Conservation (phyloP, 2,797 vertebrate species). For the Delichon dasypus region DNA sequence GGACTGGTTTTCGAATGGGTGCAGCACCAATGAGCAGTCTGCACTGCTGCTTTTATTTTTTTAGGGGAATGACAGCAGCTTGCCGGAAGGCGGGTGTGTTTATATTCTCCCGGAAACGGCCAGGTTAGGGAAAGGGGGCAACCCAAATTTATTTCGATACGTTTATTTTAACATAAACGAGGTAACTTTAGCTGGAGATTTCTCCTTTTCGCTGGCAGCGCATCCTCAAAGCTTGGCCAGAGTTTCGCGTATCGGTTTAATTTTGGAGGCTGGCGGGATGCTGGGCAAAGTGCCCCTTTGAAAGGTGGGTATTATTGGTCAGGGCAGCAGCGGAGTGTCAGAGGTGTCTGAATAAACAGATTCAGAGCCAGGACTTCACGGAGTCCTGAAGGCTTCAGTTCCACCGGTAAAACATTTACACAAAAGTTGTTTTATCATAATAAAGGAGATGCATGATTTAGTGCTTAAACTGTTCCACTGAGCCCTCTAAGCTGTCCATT, state of each 20-base stretch:
- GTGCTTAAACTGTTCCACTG: slow-evolving; percentile 29
- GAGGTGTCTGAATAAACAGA: neutral
- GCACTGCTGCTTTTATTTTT: no score
- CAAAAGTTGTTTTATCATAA: slow-evolving; percentile 47
- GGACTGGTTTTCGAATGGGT: neutral
- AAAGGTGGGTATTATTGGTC: slow-evolving; percentile 23
- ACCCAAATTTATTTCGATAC: neutral
- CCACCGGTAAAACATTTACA: slow-evolving; percentile 28
- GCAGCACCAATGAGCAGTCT: neutral
- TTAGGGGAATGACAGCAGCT: neutral
- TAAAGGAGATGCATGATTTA: slow-evolving; percentile 58
- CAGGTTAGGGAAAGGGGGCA: neutral
- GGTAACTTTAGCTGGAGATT: neutral
- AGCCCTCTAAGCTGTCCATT: slow-evolving; percentile 24
- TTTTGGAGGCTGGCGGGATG: neutral
- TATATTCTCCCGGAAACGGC: fast-evolving
- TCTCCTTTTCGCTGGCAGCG: neutral
- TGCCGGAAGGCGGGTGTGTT: neutral
- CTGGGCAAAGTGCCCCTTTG: neutral
- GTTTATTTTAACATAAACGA: neutral
- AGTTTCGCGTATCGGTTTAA: neutral
- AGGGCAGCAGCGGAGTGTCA: neutral
- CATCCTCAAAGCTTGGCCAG: neutral
- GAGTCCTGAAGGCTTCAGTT: neutral
- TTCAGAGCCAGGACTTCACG: neutral